Base-by-base conservation (phyloP, 2,113 vertebrate species). In the Elachura formosa region DNA sequence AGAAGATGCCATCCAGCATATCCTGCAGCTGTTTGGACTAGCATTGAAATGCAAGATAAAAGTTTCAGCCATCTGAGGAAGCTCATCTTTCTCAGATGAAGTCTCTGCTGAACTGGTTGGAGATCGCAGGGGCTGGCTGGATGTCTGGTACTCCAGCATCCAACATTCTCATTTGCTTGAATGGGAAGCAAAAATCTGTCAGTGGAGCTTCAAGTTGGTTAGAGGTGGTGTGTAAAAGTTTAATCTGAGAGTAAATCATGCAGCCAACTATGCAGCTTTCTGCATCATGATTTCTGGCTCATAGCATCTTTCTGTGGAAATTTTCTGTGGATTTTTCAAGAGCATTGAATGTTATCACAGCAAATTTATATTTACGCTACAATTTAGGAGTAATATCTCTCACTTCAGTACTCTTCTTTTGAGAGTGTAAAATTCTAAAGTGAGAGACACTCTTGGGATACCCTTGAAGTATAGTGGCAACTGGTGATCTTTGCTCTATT, bases 21-120 rank as follows among this genome's bases (percentile, higher is more conserved):
- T 63, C 25, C 43, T 93, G 75, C 72, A 92, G 84, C 91, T 85
- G 5, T 87, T 96, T 92, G 63, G 29, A 87, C 91, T 78, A 64
- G 59, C 41, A 68, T 29, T 90, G 83, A 34, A 94, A 74, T 66
- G 33, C 28, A 58, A 80, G 23, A 51, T 34, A 9, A 33, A 68
- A 75, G 12, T 22, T 62, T 91, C 86, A 82, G 12, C 64, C 84
- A 95, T 85, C 31, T 64, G 78, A 87, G 81, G 49, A 72, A 96
- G 79, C 61, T 92, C n/a, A 25, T 87, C 26, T 87, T 92, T 92
- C 93, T 87, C 36, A 62, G 61, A 48, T 46, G n/a, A 87, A 94
- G 68, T 79, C 62, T 84, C 75, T 73, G 58, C 56, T 69, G 80
- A 89, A 55, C 46, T 87, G 74, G 33, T 58, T 94, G 82, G 33